These are phyloP conservation scores for Pogonognathellus flavescens DNA, from an alignment of 1,140 invertebrate genomes.

Conservation along the genomic window DNA sequence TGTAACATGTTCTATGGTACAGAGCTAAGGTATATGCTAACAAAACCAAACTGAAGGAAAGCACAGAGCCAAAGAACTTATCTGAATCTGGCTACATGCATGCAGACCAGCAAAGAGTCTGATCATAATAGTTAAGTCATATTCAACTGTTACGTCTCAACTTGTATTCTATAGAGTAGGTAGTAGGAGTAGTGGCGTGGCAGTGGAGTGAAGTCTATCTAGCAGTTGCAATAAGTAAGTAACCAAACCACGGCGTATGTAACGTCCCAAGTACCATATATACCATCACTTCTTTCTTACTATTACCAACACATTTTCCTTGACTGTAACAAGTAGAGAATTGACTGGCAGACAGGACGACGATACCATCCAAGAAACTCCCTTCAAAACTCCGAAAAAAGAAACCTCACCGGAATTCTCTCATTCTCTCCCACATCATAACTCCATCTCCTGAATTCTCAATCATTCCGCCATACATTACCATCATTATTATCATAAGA, in stretches of 20 bases:
- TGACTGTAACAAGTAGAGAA: conserved; percentile 42
- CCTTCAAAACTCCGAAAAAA: conserved; percentile 44
- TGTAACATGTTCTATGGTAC: too few relatives aligned
- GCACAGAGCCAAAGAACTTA: background rate
- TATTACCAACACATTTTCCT: conserved; percentile 16
- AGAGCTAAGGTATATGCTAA: background rate
- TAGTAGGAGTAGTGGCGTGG: background rate
- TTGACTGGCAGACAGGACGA: conserved; percentile 41
- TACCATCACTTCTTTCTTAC: conserved; percentile 9
- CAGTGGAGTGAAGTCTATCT: background rate
- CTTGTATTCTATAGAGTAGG: background rate
- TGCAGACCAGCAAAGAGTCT: background rate
- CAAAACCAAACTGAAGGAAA: background rate
- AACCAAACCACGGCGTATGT: background rate
- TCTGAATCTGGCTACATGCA: background rate
- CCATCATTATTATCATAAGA: conserved; percentile 60
- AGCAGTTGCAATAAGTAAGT: conserved; percentile 4
- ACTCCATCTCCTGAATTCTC: conserved; percentile 63
- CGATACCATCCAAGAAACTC: conserved; percentile 28
- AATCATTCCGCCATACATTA: conserved; percentile 58
- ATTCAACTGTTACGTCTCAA: conserved; percentile 33
- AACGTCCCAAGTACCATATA: background rate
- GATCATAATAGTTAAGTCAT: background rate
- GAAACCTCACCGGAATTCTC: conserved; percentile 58
- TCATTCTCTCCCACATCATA: conserved; percentile 62